Conservation (phyloP, 2,113 vertebrate genomes). For the Hassar affinis region DNA sequence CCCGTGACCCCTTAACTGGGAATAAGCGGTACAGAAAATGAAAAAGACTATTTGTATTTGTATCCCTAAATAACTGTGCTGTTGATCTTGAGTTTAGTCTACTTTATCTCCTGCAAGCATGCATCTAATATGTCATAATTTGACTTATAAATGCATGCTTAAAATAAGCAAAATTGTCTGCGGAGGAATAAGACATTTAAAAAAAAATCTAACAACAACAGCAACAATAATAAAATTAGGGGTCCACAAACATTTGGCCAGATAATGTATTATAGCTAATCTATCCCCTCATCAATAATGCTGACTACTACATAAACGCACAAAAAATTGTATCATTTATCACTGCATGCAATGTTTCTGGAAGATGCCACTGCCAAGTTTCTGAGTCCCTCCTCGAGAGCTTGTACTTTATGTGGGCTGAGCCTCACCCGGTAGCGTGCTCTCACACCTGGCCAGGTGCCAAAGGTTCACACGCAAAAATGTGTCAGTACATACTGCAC, state of each 20-base stretch:
- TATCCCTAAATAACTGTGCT: too few relatives aligned
- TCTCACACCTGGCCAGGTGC: constrained; percentile 61
- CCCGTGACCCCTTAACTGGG: too few relatives aligned
- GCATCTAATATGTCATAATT: not conserved
- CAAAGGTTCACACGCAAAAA: constrained; percentile 72
- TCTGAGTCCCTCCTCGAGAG: constrained; percentile 6
- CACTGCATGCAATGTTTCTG: not conserved
- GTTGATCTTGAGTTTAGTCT: not conserved
- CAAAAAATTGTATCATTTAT: not conserved
- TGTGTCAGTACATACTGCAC: constrained; percentile 54
- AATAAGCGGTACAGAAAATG: too few relatives aligned
- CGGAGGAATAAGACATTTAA: not conserved
- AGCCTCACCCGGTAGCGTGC: constrained; percentile 48
- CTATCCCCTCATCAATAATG: not conserved
- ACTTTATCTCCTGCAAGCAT: not conserved
- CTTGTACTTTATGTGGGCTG: constrained; percentile 63
- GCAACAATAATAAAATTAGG: not conserved
- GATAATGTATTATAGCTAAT: not conserved
- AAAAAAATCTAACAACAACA: too few relatives aligned
- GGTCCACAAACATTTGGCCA: not conserved
- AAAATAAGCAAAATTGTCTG: not conserved
- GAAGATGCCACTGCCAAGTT: constrained; percentile 9
- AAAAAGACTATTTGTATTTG: too few relatives aligned
- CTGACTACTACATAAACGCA: not conserved
- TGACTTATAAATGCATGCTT: not conserved